These are phyloP conservation scores for Sinocyclocheilus anophthalmus DNA, from an alignment of 2,113 vertebrate species.

Conservation along the genomic window DNA sequence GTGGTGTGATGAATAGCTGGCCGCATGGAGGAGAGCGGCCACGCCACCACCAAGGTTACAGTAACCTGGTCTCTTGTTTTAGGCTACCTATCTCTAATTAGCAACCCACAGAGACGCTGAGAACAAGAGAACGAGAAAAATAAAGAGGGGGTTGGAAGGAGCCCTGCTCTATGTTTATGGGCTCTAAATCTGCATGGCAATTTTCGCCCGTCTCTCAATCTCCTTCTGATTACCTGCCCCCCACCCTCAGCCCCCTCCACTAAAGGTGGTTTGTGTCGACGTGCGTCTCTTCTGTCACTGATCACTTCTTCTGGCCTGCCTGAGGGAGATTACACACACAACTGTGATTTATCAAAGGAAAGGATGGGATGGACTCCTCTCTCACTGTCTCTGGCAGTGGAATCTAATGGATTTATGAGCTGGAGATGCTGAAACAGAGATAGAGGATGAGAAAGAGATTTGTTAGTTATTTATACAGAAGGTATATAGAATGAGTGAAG, in stretches of 20 bases:
- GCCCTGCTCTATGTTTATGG: conserved; percentile 69
- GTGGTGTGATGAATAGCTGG: conserved; percentile 77
- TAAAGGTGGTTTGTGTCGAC: conserved; percentile 73
- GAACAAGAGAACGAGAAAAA: conserved; percentile 11
- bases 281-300: conserved; percentile 72
- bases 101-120: conserved; percentile 52
- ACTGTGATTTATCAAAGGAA: conserved; percentile 70
- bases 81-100: conserved; percentile 78
- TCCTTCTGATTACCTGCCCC: conserved; percentile 71
- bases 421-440: conserved; percentile 49
- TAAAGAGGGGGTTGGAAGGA: conserved; percentile 56
- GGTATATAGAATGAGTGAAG: neutral
- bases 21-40: conserved; percentile 73
- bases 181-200: conserved; percentile 80
- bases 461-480: conserved; percentile 38
- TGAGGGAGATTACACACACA: conserved; percentile 71
- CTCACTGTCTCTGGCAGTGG: conserved; percentile 35
- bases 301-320: conserved; percentile 68
- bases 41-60: conserved; percentile 79
- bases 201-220: conserved; percentile 70
- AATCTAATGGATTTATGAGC: conserved; percentile 58
- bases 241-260: conserved; percentile 52
- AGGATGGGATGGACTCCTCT: conserved; percentile 66
- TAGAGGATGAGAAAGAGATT: conserved; percentile 37
- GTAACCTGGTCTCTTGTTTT: conserved; percentile 74